Evolutionary conservation across 2,113 vertebrate species (phyloP).

Genomic region (Puntigrus tetrazona): DNA sequence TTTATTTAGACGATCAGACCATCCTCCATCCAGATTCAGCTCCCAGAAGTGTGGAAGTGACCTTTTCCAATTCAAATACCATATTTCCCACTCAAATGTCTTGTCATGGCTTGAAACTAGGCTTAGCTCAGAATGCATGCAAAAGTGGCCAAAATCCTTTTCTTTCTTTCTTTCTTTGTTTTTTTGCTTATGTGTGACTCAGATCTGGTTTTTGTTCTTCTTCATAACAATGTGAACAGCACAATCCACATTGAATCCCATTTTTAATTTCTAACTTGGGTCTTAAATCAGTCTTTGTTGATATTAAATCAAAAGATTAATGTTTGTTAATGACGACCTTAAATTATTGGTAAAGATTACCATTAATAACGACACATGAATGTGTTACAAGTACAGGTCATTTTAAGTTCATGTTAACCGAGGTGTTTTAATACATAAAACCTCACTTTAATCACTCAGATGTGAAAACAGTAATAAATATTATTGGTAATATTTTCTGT

Average conservation of each 20-base stretch:
- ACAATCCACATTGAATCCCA: neutral
- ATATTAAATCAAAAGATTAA: no score
- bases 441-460: neutral
- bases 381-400: neutral
- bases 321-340: neutral
- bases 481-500: no score
- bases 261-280: neutral
- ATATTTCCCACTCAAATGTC: neutral
- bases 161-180: no score
- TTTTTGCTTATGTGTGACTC: neutral
- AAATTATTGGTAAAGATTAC: neutral
- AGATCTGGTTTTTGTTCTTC: neutral
- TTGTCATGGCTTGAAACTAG: slow-evolving; percentile 6
- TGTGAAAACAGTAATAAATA: no score
- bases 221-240: neutral
- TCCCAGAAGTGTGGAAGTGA: neutral
- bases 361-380: neutral
- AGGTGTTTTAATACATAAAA: neutral
- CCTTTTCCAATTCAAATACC: slow-evolving; percentile 14
- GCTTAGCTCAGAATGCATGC: neutral
- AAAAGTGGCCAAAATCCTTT: neutral
- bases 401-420: neutral
- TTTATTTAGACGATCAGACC: slow-evolving; percentile 4
- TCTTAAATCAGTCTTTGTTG: neutral
- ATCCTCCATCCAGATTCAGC: slow-evolving; percentile 1